These are phyloP conservation scores for Noctua fimbriata DNA, from an alignment of 2,888 invertebrate genomes.

Conservation along the genomic window DNA sequence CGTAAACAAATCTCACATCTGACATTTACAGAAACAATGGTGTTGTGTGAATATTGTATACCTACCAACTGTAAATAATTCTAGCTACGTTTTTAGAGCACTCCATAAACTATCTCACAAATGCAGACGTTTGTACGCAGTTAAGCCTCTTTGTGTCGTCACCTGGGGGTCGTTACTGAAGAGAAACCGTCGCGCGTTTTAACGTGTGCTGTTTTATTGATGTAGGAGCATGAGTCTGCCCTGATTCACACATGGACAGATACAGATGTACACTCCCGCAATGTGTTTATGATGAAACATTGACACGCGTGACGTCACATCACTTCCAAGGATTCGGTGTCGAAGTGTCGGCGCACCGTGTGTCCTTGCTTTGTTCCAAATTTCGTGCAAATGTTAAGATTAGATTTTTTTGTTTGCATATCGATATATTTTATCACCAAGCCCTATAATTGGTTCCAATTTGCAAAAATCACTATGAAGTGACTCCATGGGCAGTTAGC, in stretches of 20 bases:
- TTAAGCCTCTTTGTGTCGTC: conserved; percentile 51
- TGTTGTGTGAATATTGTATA: conserved; percentile 37
- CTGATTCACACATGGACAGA: conserved; percentile 46
- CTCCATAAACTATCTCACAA: conserved; percentile 50
- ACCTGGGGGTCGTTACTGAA: conserved; percentile 59
- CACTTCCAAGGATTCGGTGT: conserved; percentile 63
- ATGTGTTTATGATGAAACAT: conserved; percentile 66
- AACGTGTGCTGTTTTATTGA: conserved; percentile 56
- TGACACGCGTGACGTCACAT: conserved; percentile 65
- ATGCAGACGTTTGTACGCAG: conserved; percentile 45
- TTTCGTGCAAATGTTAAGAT: conserved; percentile 46
- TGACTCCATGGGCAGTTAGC: not conserved
- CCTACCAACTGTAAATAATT: conserved; percentile 38
- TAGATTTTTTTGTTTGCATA: conserved; percentile 49
- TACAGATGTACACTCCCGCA: conserved; percentile 33
- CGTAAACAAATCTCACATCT: conserved; percentile 34
- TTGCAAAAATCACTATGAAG: not conserved
- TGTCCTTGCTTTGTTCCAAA: conserved; percentile 66
- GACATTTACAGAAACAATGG: conserved; percentile 43
- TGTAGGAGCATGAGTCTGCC: conserved; percentile 40
- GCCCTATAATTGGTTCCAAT: not conserved
- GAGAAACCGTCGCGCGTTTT: conserved; percentile 56
- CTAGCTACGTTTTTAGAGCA: conserved; percentile 46
- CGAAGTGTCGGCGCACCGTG: conserved; percentile 58
- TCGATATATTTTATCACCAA: conserved; percentile 19